phyloP scores from a whole-genome alignment of 2,797 vertebrate genomes.

The Pithecia hirsuta region DNA sequence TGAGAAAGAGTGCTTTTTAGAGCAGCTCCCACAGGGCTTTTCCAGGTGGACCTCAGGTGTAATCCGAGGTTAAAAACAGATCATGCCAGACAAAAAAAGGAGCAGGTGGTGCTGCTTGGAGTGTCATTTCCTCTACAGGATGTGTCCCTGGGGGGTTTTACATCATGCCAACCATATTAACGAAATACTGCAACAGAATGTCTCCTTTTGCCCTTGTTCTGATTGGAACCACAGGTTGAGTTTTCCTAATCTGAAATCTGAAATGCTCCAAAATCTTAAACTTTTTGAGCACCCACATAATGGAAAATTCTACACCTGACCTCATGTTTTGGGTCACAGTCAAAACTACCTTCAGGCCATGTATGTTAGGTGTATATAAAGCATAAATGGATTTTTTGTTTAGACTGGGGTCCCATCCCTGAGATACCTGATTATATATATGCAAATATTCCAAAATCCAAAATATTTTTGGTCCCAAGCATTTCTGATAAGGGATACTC shows the following conservation, averaged over 20 bases:
- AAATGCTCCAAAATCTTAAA: neutral
- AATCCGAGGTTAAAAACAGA: conserved; percentile 57
- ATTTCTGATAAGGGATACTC: neutral
- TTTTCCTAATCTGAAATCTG: neutral
- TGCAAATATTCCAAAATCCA: neutral
- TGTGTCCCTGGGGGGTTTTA: conserved; percentile 48
- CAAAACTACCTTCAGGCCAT: neutral
- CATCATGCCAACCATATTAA: neutral
- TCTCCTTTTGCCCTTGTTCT: conserved; percentile 50
- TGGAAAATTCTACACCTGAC: neutral
- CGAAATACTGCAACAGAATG: neutral
- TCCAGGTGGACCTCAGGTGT: conserved; percentile 34
- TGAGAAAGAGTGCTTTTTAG: neutral
- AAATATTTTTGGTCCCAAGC: neutral
- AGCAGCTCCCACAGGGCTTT: neutral
- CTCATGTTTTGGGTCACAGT: neutral
- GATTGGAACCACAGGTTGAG: neutral
- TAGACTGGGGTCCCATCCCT: neutral
- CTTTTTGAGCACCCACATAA: neutral
- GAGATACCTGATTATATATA: neutral
- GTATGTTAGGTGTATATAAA: neutral
- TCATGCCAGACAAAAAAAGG: conserved; percentile 52
- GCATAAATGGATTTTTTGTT: neutral
- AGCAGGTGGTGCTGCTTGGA: conserved; percentile 70
- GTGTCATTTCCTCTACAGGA: conserved; percentile 61